Evolutionary conservation across 2,888 invertebrate species (phyloP).

Genomic region (Andrena bucephala): DNA sequence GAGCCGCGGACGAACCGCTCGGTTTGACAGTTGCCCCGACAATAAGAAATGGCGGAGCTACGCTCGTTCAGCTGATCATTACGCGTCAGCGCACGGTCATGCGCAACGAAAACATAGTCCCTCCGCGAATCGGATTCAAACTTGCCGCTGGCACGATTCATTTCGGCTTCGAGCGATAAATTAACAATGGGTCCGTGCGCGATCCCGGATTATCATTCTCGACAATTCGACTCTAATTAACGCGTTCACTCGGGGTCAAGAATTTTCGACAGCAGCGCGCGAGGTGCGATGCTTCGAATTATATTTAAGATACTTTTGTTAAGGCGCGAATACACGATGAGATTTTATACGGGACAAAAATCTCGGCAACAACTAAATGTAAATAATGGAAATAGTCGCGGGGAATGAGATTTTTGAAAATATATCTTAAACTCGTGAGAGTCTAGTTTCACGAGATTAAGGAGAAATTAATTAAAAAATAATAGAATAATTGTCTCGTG

Average conservation of each 20-base stretch:
- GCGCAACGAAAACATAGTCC: slow-evolving; percentile 69
- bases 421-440: no score
- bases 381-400: no score
- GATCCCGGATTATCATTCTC: not conserved
- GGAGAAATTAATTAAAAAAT: no score
- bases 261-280: not conserved
- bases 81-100: slow-evolving; percentile 57
- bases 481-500: no score
- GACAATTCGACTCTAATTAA: not conserved
- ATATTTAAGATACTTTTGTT: not conserved
- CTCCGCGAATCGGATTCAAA: slow-evolving; percentile 12
- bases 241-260: not conserved
- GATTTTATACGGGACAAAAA: no score
- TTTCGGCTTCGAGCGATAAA: not conserved
- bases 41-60: slow-evolving; percentile 78
- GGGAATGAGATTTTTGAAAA: no score
- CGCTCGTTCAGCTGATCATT: slow-evolving; percentile 77
- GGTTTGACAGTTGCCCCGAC: slow-evolving; percentile 79
- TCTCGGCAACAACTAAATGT: no score
- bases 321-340: no score
- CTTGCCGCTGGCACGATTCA: not conserved
- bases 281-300: not conserved
- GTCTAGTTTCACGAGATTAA: no score
- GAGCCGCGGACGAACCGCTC: slow-evolving; percentile 62
- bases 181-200: not conserved